Evolutionary conservation across 2,888 invertebrate species (phyloP).

Genomic region (Pachliopta kotzebuea): DNA sequence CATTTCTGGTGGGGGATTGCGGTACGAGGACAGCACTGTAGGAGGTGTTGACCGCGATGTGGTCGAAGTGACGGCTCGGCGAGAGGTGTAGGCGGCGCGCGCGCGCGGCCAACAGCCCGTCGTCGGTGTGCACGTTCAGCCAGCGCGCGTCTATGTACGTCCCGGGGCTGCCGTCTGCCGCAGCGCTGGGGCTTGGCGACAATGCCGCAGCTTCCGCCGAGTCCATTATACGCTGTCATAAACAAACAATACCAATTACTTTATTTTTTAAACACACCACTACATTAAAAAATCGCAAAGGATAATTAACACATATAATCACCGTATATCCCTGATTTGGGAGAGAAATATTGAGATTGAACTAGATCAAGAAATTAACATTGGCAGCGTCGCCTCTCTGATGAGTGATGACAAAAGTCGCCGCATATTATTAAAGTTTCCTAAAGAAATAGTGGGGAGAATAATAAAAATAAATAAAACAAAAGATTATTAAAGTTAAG

Average conservation of each 20-base stretch:
- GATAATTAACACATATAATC: no score
- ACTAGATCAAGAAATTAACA: no score
- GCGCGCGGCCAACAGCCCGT: slow-evolving; percentile 86
- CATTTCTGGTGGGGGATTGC: slow-evolving; percentile 66
- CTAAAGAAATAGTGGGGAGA: no score
- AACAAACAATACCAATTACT: slow-evolving; percentile 3
- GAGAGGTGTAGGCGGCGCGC: slow-evolving; percentile 86
- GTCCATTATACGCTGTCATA: slow-evolving; percentile 91
- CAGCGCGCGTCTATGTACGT: slow-evolving; percentile 90
- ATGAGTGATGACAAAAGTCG: no score
- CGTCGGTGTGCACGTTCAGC: slow-evolving; percentile 88
- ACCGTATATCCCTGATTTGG: no score
- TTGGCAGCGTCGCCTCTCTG: no score
- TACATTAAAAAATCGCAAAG: no score
- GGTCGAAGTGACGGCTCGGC: slow-evolving; percentile 91
- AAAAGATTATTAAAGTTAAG: no score
- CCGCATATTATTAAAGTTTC: no score
- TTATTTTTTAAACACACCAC: background rate
- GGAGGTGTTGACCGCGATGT: slow-evolving; percentile 90
- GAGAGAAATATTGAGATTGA: no score
- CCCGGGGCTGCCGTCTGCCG: slow-evolving; percentile 79
- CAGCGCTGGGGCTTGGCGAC: slow-evolving; percentile 74
- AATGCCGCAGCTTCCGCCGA: slow-evolving; percentile 93
- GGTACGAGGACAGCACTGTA: slow-evolving; percentile 95
- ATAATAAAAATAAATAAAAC: no score